These are phyloP conservation scores for Leptopterna dolabrata DNA, from an alignment of 2,888 invertebrate species.

Conservation along the genomic window DNA sequence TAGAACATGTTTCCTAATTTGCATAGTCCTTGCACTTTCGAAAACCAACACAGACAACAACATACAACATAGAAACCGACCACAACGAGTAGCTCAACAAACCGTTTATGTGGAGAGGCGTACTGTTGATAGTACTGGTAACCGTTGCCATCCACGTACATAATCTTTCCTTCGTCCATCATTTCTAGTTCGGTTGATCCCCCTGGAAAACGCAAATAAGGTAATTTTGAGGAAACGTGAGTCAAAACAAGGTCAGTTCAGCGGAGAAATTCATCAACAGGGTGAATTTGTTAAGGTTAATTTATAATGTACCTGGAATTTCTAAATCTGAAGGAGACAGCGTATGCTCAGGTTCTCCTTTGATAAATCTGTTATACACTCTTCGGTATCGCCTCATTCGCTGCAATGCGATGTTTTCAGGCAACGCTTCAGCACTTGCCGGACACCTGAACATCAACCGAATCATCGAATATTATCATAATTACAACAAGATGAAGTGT, in stretches of 20 bases:
- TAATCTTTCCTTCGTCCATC: not conserved
- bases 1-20: too few species aligned
- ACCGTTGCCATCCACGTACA: constrained; percentile 10
- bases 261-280: not conserved
- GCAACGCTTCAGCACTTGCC: not conserved
- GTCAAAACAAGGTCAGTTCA: not conserved
- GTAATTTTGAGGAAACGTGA: not conserved
- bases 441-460: not conserved
- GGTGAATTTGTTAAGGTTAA: not conserved
- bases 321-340: not conserved
- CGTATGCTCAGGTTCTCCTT: not conserved
- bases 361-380: not conserved
- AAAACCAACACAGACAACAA: not conserved
- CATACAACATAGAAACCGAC: not conserved
- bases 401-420: not conserved
- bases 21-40: too few species aligned
- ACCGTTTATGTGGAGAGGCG: not conserved
- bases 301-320: not conserved
- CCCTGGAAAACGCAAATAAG: not conserved
- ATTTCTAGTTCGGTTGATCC: not conserved
- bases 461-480: not conserved
- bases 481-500: too few species aligned
- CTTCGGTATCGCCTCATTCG: constrained; percentile 4
- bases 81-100: too few species aligned
- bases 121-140: constrained; percentile 26